Percentiles rank a stretch among this genome's conserved stretches.
Evolutionary conservation across 2,113 vertebrate genomes (phyloP).

Genomic region (Merops nubicus): DNA sequence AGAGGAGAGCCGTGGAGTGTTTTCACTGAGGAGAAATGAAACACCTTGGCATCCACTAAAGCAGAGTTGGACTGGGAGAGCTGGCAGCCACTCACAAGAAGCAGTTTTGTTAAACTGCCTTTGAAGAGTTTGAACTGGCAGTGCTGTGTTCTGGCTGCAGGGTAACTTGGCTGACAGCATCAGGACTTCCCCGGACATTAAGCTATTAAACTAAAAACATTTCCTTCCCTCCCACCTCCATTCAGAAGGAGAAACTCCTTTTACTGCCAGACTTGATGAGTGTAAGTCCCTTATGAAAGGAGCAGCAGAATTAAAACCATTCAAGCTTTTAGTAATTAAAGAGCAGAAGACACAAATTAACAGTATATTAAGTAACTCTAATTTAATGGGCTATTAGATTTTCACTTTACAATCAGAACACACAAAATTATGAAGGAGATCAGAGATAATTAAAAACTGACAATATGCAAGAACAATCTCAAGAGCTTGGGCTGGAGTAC

Average conservation of each 20-base stretch:
- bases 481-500: background rate
- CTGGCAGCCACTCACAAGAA: slow-evolving; percentile 54
- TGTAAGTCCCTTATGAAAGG: slow-evolving; percentile 12
- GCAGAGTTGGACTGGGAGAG: background rate
- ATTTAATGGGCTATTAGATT: slow-evolving; percentile 13
- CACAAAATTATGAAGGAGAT: background rate
- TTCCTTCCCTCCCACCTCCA: slow-evolving; percentile 6
- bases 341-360: slow-evolving; percentile 27
- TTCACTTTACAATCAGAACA: background rate
- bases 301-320: slow-evolving; percentile 15
- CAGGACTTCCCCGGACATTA: slow-evolving; percentile 56
- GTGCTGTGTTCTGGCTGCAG: slow-evolving; percentile 47
- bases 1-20: background rate
- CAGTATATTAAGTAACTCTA: background rate
- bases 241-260: slow-evolving; percentile 29
- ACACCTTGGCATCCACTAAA: slow-evolving; percentile 60
- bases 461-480: background rate
- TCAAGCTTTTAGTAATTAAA: slow-evolving; percentile 33
- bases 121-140: slow-evolving; percentile 62
- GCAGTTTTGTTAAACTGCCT: slow-evolving; percentile 58
- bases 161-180: slow-evolving; percentile 51
- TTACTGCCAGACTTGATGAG: slow-evolving; percentile 13
- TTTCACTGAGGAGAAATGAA: slow-evolving; percentile 43
- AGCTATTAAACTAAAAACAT: background rate
- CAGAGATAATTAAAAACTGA: background rate